Percentiles rank a stretch among this genome's conserved stretches.
Evolutionary conservation across 64 coral and sea anemone species (phyloP).

Genomic region (Montipora foliosa): DNA sequence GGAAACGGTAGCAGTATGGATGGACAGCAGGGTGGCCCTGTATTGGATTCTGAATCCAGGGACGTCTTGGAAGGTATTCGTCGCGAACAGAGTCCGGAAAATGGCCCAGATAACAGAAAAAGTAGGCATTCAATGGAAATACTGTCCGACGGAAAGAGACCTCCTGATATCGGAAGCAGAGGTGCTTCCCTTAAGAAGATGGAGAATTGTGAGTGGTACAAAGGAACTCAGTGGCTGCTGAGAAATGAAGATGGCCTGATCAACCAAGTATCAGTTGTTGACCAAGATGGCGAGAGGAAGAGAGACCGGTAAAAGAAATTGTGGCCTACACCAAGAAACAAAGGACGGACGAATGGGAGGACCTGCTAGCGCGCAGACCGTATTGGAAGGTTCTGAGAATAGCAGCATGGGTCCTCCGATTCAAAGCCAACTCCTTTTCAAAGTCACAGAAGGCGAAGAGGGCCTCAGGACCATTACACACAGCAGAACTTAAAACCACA

Average conservation of each 20-base stretch:
- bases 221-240: conserved; percentile 19
- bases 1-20: too few species aligned
- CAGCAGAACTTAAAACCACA: conserved; percentile 39
- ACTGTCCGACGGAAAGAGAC: conserved; percentile 30
- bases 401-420: conserved; percentile 49
- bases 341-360: conserved; percentile 69
- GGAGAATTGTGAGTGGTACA: conserved; percentile 39
- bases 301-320: conserved; percentile 31
- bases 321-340: conserved; percentile 1
- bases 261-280: conserved; percentile 30
- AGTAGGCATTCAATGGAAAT: conserved; percentile 26
- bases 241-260: conserved; percentile 5
- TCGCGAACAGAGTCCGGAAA: conserved; percentile 53
- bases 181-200: conserved; percentile 51
- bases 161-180: conserved; percentile 63
- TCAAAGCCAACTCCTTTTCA: conserved; percentile 22
- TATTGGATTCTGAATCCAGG: conserved; percentile 74
- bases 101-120: conserved; percentile 54
- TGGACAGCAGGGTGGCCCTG: conserved; percentile 44
- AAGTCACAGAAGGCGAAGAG: conserved; percentile 22
- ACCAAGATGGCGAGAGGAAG: conserved; percentile 10
- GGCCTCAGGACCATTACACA: conserved; percentile 34
- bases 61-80: conserved; percentile 54
- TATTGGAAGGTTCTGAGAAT: conserved; percentile 72
- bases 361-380: conserved; percentile 23